Percentiles rank a stretch among this genome's conserved stretches.
Evolutionary conservation across 2,797 vertebrate species (phyloP).

Genomic region (Sciurus carolinensis): DNA sequence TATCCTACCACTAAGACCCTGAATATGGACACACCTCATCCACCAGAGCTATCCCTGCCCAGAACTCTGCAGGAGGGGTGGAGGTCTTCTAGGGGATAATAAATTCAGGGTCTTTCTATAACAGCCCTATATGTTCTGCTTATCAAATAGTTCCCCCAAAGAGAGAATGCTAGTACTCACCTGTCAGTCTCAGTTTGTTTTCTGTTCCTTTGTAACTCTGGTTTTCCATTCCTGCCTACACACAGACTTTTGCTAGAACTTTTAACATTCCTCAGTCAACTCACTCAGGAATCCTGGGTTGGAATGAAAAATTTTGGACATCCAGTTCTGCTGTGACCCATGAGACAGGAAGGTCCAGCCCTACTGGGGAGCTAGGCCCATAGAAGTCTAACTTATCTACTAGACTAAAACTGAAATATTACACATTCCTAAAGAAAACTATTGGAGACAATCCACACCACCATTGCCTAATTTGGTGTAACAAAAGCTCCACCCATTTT

Average conservation of each 20-base stretch:
- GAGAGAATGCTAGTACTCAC: not conserved
- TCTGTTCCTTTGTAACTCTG: not conserved
- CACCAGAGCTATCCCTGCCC: not conserved
- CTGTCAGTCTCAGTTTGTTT: not conserved
- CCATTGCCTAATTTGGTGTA: not conserved
- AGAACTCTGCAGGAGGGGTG: not conserved
- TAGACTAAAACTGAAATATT: conserved; percentile 4
- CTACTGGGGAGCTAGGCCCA: not conserved
- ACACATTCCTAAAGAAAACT: not conserved
- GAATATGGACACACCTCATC: not conserved
- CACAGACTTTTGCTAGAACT: not conserved
- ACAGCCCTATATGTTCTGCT: not conserved
- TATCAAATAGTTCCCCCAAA: not conserved
- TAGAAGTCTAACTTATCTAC: not conserved
- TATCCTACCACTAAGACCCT: not conserved
- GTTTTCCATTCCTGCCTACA: not conserved
- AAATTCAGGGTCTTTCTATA: not conserved
- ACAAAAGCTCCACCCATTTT: not conserved
- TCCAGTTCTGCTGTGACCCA: not conserved
- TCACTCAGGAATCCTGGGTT: not conserved
- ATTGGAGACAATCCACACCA: not conserved
- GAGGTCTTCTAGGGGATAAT: not conserved
- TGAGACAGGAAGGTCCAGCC: not conserved
- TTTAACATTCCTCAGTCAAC: not conserved
- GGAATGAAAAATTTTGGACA: not conserved